Evolutionary conservation across 2,888 invertebrate genomes (phyloP).

Genomic region (Elgonia sp.): DNA sequence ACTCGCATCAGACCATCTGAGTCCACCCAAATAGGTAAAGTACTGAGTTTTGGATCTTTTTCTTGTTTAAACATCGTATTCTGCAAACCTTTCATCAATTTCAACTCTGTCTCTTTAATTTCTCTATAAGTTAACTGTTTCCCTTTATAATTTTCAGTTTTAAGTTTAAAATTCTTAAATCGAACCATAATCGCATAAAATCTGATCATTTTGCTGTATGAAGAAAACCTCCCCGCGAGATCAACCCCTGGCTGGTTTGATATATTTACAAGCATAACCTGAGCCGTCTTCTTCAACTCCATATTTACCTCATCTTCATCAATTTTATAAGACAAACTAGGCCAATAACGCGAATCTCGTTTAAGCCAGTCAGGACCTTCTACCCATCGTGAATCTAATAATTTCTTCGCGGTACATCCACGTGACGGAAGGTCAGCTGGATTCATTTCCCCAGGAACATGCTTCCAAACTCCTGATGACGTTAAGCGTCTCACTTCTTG

Average conservation of each 20-base stretch:
- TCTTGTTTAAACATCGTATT: constrained; percentile 43
- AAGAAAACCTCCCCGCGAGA: constrained; percentile 29
- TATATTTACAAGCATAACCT: constrained; percentile 28
- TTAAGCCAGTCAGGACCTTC: constrained; percentile 81
- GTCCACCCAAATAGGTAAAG: constrained; percentile 26
- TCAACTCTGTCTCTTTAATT: constrained; percentile 32
- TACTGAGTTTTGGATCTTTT: constrained; percentile 42
- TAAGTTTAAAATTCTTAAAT: constrained; percentile 54
- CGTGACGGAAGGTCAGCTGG: constrained; percentile 83
- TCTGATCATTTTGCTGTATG: constrained; percentile 55
- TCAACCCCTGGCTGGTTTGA: not conserved
- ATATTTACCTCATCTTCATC: constrained; percentile 44
- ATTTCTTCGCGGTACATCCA: constrained; percentile 80
- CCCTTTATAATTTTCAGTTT: constrained; percentile 17
- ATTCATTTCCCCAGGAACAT: constrained; percentile 81
- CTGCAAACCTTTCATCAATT: constrained; percentile 54
- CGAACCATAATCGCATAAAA: constrained; percentile 53
- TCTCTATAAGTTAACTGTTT: constrained; percentile 47
- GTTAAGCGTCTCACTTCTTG: constrained; percentile 79
- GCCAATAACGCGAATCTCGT: constrained; percentile 8
- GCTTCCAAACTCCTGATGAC: constrained; percentile 75
- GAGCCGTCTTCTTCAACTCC: constrained; percentile 45
- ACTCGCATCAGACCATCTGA: constrained; percentile 55
- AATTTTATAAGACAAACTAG: constrained; percentile 21
- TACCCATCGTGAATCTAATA: constrained; percentile 82